These are phyloP conservation scores for Eudemis profundana DNA, from an alignment of 2,888 invertebrate genomes.

Conservation along the genomic window DNA sequence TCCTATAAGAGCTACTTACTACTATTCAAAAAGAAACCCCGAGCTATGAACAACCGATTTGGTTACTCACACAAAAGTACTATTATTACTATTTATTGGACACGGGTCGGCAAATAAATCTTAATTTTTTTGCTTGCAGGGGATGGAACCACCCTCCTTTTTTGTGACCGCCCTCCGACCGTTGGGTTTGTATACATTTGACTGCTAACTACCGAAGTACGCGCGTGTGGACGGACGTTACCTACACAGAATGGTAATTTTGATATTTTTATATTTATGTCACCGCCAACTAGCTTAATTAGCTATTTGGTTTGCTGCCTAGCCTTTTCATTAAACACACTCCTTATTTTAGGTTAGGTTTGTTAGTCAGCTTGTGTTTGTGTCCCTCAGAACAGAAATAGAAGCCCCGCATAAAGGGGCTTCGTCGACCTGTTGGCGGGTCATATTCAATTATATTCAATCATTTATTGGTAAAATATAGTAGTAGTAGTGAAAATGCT, in stretches of 20 bases:
- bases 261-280: slow-evolving; percentile 15
- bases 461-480: too few relatives aligned
- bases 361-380: too few relatives aligned
- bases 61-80: slow-evolving; percentile 56
- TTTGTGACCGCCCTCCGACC: slow-evolving; percentile 66
- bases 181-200: slow-evolving; percentile 57
- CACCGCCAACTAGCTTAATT: too few relatives aligned
- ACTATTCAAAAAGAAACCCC: slow-evolving; percentile 36
- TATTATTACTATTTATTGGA: slow-evolving; percentile 67
- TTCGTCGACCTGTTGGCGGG: too few relatives aligned
- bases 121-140: slow-evolving; percentile 77
- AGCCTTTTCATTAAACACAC: too few relatives aligned
- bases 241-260: slow-evolving; percentile 43
- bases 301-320: too few relatives aligned
- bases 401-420: too few relatives aligned
- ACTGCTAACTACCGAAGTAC: slow-evolving; percentile 57
- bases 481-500: too few relatives aligned
- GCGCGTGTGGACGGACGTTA: slow-evolving; percentile 52
- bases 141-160: slow-evolving; percentile 73
- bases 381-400: too few relatives aligned
- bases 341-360: too few relatives aligned
- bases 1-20: slow-evolving; percentile 33
- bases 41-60: slow-evolving; percentile 41
- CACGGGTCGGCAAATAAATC: slow-evolving; percentile 74
- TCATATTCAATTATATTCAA: too few relatives aligned